Evolutionary conservation across 1,140 invertebrate genomes (phyloP), one percentile per base, ranked within the genome.

Genomic region (Drosophila sucinea): DNA sequence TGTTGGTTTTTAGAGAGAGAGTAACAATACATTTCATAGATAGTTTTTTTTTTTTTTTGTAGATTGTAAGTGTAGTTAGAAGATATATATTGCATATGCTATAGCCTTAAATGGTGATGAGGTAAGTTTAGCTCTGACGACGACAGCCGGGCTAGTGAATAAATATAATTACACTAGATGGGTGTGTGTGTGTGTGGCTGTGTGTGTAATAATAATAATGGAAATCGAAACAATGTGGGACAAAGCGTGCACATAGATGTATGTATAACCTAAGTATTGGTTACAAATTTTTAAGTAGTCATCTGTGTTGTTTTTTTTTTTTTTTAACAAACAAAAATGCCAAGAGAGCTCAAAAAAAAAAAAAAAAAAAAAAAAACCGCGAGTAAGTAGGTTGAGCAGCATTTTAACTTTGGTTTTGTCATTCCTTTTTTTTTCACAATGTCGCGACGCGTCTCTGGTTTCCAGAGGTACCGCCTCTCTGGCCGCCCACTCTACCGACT

Each of bases 101-200:
- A 86, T 86, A 86, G 83, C 83, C 83, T 86, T 86, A 86, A 87
- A 86, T 87, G 83, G 83, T 86, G 83, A 86, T 86, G 83, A 86
- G 83, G 83, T 86, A 86, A 86, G 83, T 74, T 47, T 74, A 78
- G 70, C 60, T 47, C 60, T 71, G 44, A 71, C 58, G 64, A 67
- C 70, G 40, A 70, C 67, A 51, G 66, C 66, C 66, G 76, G 68
- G 44, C 44, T 65, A 73, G 76, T 81, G 77, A 75, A 85, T 80
- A 85, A 77, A 80, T 79, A 85, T 77, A 72, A 64, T 40, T 11
- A 44, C 60, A 67, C 33, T 62, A 70, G 70, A 68, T 57, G 17
- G 60, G 25, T 40, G 38, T 23, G 41, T 66, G 30, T 54, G 32
- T 17, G 47, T 41, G 54, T 54, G 61, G 32, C 38, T 65, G 33